Evolutionary conservation across 2,113 vertebrate genomes (phyloP), one percentile per base, ranked within the genome.

Genomic region (Microcebus tavaratra): DNA sequence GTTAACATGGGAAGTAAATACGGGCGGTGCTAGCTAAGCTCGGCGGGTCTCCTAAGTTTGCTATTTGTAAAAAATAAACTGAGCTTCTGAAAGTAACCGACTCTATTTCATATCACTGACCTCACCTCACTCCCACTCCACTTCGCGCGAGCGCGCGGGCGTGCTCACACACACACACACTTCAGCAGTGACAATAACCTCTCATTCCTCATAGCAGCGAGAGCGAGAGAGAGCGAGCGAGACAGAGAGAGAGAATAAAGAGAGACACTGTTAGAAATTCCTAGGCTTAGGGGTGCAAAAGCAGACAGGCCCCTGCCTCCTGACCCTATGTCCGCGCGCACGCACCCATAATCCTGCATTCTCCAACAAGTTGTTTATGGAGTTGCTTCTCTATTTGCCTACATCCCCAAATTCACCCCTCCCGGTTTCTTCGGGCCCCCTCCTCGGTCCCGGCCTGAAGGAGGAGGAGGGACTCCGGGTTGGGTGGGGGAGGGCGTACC

Each of bases 291-390:
- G 31, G 14, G 15, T 88, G 70, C 83, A 20, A 48, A 73, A 85
- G 27, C 76, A 90, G 80, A 3, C 48, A 93, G 45, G 18, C 31
- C 55, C 42, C 55, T 83, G 94, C 23, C 39, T 50, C 55, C 83
- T 59, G 91, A 78, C 91, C 82, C 87, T 48, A 63, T 50, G 21
- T 31, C 82, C 39, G 65, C 6, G 45, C 72, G 17, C 94, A 86
- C 39, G 81, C 83, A 97, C 72, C 84, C 84, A 18, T 63, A 75
- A 83, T 53, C 31, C 90, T 76, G 67, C 34, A 85, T 84, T 89
- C 73, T 91, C 90, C 93, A 96, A 97, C 87, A 97, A 98, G 98
- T 98, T 98, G 97, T 97, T 98, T 80, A 90, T 34, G 90, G 91
- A 94, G 94, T 96, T 97, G 94, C 96, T 97, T 94, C 88, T 94